A percentile compares a stretch with the other conserved stretches of the same genome.
These are phyloP conservation scores for Campylomormyrus tamandua DNA, from an alignment of 2,113 vertebrate genomes.

Conservation along the genomic window DNA sequence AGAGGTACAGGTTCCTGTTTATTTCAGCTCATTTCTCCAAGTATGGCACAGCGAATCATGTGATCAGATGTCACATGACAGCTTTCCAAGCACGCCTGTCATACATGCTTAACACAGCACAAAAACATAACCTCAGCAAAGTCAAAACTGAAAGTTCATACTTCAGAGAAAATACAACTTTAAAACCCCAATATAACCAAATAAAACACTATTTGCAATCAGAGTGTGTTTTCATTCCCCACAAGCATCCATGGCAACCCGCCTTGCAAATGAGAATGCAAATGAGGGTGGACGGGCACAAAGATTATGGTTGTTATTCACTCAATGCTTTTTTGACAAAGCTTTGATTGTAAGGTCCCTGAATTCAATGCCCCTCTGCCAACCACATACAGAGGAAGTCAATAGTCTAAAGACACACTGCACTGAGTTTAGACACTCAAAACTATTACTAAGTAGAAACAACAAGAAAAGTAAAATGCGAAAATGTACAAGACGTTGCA, in stretches of 20 bases:
- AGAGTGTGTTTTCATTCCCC: neutral
- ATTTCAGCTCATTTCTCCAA: neutral
- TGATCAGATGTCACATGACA: neutral
- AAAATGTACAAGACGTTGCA: neutral
- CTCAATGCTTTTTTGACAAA: neutral
- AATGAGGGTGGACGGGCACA: slow-evolving; percentile 6
- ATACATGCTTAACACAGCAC: neutral
- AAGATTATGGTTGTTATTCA: slow-evolving; percentile 12
- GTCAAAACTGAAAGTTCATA: neutral
- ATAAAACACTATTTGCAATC: neutral
- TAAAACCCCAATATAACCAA: neutral
- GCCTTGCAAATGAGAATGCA: slow-evolving; percentile 6
- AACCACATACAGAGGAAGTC: neutral
- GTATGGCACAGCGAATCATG: neutral
- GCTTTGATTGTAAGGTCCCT: neutral
- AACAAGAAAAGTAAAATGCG: neutral
- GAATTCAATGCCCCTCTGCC: neutral
- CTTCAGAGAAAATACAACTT: neutral
- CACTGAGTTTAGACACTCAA: neutral
- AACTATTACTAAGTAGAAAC: neutral
- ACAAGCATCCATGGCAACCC: neutral
- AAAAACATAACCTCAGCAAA: neutral
- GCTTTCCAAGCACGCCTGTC: neutral
- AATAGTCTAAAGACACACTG: neutral
- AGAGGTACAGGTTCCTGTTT: neutral